phyloP scores from a whole-genome alignment of 2,888 invertebrate genomes.

The Trissoscelio sp. region DNA sequence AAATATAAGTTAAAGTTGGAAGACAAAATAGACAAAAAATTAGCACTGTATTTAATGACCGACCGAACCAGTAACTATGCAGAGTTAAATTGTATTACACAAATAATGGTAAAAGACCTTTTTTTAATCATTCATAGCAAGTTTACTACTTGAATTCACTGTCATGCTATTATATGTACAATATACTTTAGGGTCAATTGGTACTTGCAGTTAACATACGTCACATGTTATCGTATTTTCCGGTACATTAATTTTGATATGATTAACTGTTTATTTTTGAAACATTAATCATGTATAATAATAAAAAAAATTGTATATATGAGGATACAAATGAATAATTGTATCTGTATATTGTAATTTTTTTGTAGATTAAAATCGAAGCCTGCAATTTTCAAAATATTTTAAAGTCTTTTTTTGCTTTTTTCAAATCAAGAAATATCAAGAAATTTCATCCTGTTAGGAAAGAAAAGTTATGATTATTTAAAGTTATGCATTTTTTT shows the following conservation, averaged over 20 bases:
- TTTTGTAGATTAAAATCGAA: no score
- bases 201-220: conserved; percentile 39
- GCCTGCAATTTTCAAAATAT: no score
- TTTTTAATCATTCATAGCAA: conserved; percentile 15
- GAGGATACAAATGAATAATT: no score
- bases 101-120: neutral
- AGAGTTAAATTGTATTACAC: neutral
- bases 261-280: conserved; percentile 29
- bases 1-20: neutral
- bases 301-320: no score
- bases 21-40: neutral
- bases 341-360: no score
- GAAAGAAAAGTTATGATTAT: no score
- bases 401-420: no score
- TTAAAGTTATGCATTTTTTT: no score
- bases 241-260: conserved; percentile 41
- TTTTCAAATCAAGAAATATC: no score
- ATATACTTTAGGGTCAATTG: conserved; percentile 50
- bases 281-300: no score
- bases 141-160: conserved; percentile 39
- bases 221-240: conserved; percentile 44
- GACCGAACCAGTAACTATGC: neutral
- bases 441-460: no score
- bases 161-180: conserved; percentile 40
- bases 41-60: neutral